Conservation (phyloP, 2,888 invertebrate species). For the Phrixothrix hirtus region DNA sequence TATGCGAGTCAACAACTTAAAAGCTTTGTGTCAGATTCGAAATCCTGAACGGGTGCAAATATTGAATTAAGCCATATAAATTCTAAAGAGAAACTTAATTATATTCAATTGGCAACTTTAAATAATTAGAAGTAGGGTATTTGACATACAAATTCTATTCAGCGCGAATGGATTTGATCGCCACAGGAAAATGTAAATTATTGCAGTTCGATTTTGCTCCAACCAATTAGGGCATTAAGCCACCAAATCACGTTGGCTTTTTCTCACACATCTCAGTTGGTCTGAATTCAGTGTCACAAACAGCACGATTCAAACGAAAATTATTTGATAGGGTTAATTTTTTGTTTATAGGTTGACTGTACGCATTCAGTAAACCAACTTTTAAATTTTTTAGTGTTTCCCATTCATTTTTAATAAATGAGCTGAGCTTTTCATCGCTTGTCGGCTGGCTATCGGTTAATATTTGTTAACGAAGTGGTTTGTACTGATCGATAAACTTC, state of each 20-base stretch:
- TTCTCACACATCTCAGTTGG: constrained; percentile 2
- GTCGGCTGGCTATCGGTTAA: too few species aligned
- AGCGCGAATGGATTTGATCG: constrained; percentile 7
- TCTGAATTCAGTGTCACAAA: constrained; percentile 1
- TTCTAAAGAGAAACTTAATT: not conserved
- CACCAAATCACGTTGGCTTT: constrained; percentile 2
- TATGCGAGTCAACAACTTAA: too few species aligned
- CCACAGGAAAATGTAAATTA: constrained; percentile 12
- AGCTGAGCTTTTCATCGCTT: too few species aligned
- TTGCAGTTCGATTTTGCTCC: constrained; percentile 5
- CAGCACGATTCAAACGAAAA: not conserved
- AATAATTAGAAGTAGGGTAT: not conserved
- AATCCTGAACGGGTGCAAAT: not conserved
- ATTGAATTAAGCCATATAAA: not conserved
- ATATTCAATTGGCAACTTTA: not conserved
- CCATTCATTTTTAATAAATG: too few species aligned
- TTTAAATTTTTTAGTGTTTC: too few species aligned
- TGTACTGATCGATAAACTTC: too few species aligned
- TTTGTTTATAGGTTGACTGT: too few species aligned
- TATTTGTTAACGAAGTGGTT: not conserved
- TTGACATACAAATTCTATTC: not conserved
- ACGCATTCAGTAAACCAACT: too few species aligned
- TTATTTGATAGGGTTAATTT: too few species aligned
- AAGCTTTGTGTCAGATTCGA: too few species aligned
- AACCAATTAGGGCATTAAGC: constrained; percentile 7